Conservation (phyloP, 2,113 vertebrate genomes). For the Datnioides undecimradiatus region DNA sequence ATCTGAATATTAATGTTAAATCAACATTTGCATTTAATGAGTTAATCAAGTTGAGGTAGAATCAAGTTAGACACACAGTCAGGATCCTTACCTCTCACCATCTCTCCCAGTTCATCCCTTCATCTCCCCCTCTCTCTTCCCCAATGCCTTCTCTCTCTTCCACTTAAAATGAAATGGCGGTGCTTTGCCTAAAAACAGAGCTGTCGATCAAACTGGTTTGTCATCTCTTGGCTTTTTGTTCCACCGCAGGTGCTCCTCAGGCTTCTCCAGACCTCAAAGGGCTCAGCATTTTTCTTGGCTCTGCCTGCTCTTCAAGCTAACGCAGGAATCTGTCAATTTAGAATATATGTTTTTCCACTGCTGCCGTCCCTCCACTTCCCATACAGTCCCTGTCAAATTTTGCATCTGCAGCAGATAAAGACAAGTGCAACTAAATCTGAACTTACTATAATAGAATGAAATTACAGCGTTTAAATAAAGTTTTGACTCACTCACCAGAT, state of each 20-base stretch:
- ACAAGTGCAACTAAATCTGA: neutral
- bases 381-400: neutral
- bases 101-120: neutral
- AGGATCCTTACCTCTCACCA: neutral
- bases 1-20: too few species aligned
- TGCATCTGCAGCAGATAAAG: neutral
- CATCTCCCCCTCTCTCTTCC: neutral
- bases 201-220: neutral
- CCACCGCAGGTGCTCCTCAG: neutral
- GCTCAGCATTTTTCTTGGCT: constrained; percentile 25
- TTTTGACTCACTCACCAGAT: too few species aligned
- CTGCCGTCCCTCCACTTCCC: neutral
- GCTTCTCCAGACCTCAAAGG: neutral
- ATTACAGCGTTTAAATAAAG: neutral
- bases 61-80: neutral
- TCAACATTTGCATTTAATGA: too few species aligned
- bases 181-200: neutral
- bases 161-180: neutral
- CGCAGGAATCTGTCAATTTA: neutral
- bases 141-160: neutral
- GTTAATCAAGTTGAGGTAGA: too few species aligned
- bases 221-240: neutral
- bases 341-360: neutral
- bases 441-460: neutral
- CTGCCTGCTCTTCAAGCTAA: neutral